These are phyloP conservation scores for Chiridota heheva DNA, from an alignment of 35 echinoderm and acorn worm species.

Conservation along the genomic window DNA sequence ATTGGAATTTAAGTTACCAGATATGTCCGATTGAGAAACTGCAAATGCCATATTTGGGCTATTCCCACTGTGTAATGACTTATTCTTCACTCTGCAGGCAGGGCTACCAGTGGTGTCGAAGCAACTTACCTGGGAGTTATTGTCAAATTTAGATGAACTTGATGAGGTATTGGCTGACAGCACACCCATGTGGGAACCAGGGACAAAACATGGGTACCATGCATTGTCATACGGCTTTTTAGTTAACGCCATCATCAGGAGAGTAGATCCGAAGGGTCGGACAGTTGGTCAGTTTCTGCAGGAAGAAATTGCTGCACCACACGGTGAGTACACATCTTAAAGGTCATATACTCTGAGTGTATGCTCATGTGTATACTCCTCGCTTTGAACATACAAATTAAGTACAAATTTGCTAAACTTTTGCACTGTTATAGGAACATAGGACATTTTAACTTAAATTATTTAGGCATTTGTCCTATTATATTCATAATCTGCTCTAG, in stretches of 20 bases:
- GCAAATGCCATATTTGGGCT: background rate
- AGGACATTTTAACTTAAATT: no score
- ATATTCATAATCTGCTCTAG: no score
- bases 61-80: background rate
- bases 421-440: no score
- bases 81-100: constrained; percentile 7
- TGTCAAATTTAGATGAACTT: background rate
- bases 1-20: no score
- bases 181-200: constrained; percentile 18
- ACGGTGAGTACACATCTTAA: constrained; percentile 51
- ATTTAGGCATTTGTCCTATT: no score
- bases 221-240: constrained; percentile 36
- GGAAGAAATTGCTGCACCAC: constrained; percentile 63
- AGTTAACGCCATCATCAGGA: constrained; percentile 37
- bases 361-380: no score
- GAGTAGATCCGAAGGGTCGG: constrained; percentile 53
- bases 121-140: background rate
- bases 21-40: no score
- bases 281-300: constrained; percentile 63
- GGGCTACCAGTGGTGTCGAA: constrained; percentile 9
- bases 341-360: no score
- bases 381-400: no score
- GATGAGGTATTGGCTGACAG: constrained; percentile 2
- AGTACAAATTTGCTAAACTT: no score
- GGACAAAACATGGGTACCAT: constrained; percentile 53